These are phyloP conservation scores for Archips xylosteana DNA, from an alignment of 2,888 invertebrate genomes.

Conservation along the genomic window DNA sequence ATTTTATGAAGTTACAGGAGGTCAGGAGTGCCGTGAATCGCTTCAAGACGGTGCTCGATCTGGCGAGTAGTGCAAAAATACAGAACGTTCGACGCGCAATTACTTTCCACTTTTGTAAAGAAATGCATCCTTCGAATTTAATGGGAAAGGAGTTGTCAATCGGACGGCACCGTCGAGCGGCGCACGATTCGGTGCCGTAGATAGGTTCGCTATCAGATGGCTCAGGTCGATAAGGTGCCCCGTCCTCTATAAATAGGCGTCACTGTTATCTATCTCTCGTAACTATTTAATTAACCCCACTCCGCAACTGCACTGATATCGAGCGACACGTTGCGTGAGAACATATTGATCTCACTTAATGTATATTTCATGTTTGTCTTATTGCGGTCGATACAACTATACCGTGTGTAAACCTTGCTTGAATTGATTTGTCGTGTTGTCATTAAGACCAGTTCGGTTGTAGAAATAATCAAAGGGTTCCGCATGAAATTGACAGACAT, in stretches of 20 bases:
- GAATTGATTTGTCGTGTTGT: constrained; percentile 31
- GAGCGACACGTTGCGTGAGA: constrained; percentile 70
- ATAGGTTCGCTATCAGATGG: constrained; percentile 73
- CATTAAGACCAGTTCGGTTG: constrained; percentile 2
- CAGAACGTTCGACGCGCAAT: too few species aligned
- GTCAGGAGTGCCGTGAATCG: too few species aligned
- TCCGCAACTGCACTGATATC: constrained; percentile 73
- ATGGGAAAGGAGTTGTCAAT: constrained; percentile 42
- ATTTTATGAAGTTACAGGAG: too few species aligned
- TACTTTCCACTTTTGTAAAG: too few species aligned
- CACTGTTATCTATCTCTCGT: constrained; percentile 71
- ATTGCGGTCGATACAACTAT: constrained; percentile 28
- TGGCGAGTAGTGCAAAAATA: too few species aligned
- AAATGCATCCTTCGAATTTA: constrained; percentile 28
- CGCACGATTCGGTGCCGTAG: constrained; percentile 61
- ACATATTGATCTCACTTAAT: constrained; percentile 54
- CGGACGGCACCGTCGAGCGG: constrained; percentile 38
- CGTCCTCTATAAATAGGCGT: constrained; percentile 72
- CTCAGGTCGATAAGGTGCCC: constrained; percentile 72
- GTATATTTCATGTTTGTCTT: constrained; percentile 44
- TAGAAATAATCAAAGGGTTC: too few species aligned
- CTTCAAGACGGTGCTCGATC: too few species aligned
- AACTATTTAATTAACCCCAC: constrained; percentile 82
- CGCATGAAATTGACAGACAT: too few species aligned
- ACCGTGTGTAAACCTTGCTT: constrained; percentile 18